A percentile compares a stretch with the other conserved stretches of the same genome.
Evolutionary conservation across 2,888 invertebrate species (phyloP).

Genomic region (Euphydryas editha): DNA sequence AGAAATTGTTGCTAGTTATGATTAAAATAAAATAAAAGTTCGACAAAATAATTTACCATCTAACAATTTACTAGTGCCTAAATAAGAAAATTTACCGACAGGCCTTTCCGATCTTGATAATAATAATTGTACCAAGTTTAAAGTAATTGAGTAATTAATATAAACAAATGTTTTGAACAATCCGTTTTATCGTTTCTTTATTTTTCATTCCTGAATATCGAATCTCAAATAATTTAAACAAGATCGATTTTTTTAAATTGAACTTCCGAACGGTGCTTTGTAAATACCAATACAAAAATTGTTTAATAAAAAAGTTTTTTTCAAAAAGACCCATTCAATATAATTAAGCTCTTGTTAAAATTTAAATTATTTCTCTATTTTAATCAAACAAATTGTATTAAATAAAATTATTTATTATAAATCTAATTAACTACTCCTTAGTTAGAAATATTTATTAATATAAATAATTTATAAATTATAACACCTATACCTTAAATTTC

Average conservation of each 20-base stretch:
- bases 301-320: too few relatives aligned
- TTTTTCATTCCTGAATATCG: neutral
- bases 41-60: slow-evolving; percentile 5
- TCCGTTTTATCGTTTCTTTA: neutral
- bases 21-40: slow-evolving; percentile 19
- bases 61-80: slow-evolving; percentile 9
- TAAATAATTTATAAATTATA: neutral
- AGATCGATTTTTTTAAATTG: neutral
- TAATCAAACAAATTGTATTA: too few relatives aligned
- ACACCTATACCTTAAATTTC: neutral
- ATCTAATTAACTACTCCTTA: too few relatives aligned
- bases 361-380: too few relatives aligned
- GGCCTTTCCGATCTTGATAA: neutral
- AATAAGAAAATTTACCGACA: neutral
- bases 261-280: neutral
- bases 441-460: neutral
- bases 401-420: too few relatives aligned
- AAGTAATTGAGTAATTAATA: neutral
- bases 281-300: neutral
- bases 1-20: slow-evolving; percentile 15
- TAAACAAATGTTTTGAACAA: neutral
- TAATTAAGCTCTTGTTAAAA: too few relatives aligned
- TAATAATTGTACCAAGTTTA: neutral
- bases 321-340: too few relatives aligned
- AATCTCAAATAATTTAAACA: neutral